Percentiles rank a stretch among this genome's conserved stretches.
phyloP scores from a whole-genome alignment of 2,797 vertebrate species.

The Nyctibius grandis region DNA sequence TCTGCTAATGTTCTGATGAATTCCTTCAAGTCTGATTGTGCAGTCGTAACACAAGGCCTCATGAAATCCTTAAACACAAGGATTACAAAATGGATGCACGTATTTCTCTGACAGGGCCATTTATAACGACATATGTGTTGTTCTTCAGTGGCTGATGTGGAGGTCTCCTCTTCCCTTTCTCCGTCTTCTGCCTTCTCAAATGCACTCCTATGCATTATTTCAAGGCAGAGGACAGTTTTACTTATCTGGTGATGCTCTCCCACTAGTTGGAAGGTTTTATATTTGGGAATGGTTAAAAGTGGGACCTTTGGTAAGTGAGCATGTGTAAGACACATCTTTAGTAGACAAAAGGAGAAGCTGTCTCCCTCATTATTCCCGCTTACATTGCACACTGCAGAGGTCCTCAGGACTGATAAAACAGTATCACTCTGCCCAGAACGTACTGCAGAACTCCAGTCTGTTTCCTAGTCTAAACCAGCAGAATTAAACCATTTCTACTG shows the following conservation, averaged over 20 bases:
- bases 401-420: not conserved
- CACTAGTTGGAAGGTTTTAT: not conserved
- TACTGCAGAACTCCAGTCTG: not conserved
- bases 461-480: not conserved
- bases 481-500: not conserved
- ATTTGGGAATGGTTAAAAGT: not conserved
- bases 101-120: not conserved
- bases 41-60: not conserved
- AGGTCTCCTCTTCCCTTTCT: not conserved
- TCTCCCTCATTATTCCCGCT: not conserved
- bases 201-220: not conserved
- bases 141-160: not conserved
- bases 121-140: not conserved
- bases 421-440: not conserved
- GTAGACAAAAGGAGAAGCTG: not conserved
- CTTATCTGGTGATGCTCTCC: not conserved
- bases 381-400: not conserved
- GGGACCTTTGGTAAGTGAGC: not conserved
- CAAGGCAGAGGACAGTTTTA: not conserved
- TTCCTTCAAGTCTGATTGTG: not conserved
- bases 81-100: not conserved
- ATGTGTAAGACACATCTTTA: not conserved
- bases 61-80: not conserved
- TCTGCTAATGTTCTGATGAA: not conserved
- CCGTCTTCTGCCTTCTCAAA: not conserved